phyloP scores from a whole-genome alignment of 2,888 invertebrate species.

The Philaethria dido region DNA sequence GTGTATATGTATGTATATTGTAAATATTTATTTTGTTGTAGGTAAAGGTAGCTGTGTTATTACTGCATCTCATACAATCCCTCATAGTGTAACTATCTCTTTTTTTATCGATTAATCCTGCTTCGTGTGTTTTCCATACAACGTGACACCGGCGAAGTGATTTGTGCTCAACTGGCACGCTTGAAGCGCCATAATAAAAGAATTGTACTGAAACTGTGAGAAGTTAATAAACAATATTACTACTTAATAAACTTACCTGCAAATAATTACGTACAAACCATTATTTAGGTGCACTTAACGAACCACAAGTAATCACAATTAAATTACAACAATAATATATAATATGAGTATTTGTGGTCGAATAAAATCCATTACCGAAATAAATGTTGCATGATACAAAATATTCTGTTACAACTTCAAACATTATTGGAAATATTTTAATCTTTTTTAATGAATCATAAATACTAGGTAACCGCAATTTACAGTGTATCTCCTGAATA shows the following conservation, averaged over 20 bases:
- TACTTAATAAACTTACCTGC: background rate
- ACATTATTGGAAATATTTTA: conserved; percentile 5
- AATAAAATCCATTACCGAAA: conserved; percentile 5
- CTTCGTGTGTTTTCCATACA: too few species aligned
- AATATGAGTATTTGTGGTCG: conserved; percentile 1
- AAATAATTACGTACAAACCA: background rate
- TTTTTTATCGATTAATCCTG: too few species aligned
- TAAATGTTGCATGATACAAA: background rate
- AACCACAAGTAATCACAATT: conserved; percentile 4
- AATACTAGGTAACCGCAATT: conserved; percentile 4
- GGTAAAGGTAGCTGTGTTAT: too few species aligned
- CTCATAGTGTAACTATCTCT: too few species aligned
- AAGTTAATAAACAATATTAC: background rate
- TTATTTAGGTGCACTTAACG: background rate
- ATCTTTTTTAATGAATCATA: conserved; percentile 12
- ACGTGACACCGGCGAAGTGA: too few species aligned
- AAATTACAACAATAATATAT: conserved; percentile 1
- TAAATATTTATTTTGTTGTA: too few species aligned
- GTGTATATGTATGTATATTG: too few species aligned
- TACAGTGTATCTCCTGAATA: background rate
- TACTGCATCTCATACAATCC: too few species aligned
- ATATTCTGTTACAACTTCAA: conserved; percentile 10
- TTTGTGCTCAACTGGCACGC: too few species aligned
- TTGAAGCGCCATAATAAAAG: too few species aligned
- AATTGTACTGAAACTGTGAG: background rate